Evolutionary conservation across 2,888 invertebrate species (phyloP), one percentile per base, ranked within the genome.

Genomic region (Hemaris fuciformis): DNA sequence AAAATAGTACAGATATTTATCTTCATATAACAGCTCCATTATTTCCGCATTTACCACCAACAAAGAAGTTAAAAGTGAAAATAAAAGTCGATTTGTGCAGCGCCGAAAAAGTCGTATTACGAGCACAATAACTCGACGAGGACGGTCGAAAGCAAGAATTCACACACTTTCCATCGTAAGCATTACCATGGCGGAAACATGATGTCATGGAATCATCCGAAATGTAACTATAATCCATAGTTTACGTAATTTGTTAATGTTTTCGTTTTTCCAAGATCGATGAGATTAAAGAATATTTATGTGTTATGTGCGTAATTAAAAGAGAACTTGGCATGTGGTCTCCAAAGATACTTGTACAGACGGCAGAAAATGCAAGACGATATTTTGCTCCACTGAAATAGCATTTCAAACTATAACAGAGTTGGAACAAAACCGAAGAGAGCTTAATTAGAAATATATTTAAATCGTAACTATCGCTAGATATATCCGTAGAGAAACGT

Each of bases 151-250:
- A 72, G 71, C 64, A 27, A 15, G 27, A 25, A 62, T 48, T 31
- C 64, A 63, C 64, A 68, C 42, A 62, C 69, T 69, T 69, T 69
- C 70, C 23, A 66, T 70, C 68, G 56, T 25, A 58, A 57, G 60
- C 42, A 59, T 67, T 67, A 41, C 70, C 61, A 67, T 70, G 56
- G 61, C 61, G 70, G 70, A 70, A 65, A 70, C 69, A 69, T 70
- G 69, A 31, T 23, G 18, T 69, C 67, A 69, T 42, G 70, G 62
- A 70, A 69, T 62, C 53, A 61, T 64, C 48, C 31, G 27, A 53
- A 48, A 53, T 25, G 13, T 53, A 27, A 53, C 18, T 10, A 53
- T 27, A 31, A 25, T 23, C 13, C 6, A n/a, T 23, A 38, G 38
- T 38, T 46, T 31, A 15, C 31, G 25, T 53, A 53, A 53, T 13